These are phyloP conservation scores for Temnothorax rugatulus DNA, from an alignment of 2,888 invertebrate genomes.

Conservation along the genomic window DNA sequence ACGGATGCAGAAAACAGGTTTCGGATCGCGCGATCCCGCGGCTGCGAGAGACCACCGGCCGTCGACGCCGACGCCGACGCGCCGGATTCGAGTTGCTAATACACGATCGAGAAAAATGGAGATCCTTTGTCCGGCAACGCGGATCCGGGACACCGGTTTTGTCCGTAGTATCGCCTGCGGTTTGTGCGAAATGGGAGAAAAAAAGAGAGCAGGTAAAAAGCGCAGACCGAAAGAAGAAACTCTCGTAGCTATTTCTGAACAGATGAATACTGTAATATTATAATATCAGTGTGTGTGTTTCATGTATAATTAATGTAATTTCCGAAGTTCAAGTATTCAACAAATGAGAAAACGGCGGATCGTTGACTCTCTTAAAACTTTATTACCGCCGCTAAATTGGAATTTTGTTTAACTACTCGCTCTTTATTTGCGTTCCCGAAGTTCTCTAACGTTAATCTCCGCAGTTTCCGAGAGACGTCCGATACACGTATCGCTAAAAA, in stretches of 20 bases:
- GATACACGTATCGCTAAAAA: background rate
- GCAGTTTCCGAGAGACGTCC: background rate
- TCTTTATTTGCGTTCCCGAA: background rate
- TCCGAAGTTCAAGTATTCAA: background rate
- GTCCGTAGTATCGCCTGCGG: background rate
- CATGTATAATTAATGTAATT: slow-evolving; percentile 4
- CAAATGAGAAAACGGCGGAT: too few species aligned
- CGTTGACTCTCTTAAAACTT: background rate
- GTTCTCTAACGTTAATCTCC: background rate
- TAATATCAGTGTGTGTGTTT: too few species aligned
- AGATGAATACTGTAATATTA: background rate
- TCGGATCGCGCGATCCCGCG: slow-evolving; percentile 48
- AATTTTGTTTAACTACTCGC: background rate
- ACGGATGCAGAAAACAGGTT: slow-evolving; percentile 70
- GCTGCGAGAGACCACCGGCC: background rate
- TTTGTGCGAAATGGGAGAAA: slow-evolving; percentile 3
- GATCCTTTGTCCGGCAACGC: slow-evolving; percentile 29
- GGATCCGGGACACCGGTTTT: slow-evolving; percentile 8
- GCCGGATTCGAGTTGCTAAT: slow-evolving; percentile 43
- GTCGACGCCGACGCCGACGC: slow-evolving; percentile 13
- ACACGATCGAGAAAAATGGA: slow-evolving; percentile 45
- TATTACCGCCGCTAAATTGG: background rate
- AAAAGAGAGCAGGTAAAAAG: background rate
- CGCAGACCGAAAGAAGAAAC: background rate
- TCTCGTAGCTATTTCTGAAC: background rate